These are phyloP conservation scores for Latrodectus hesperus DNA, from an alignment of 2,888 invertebrate genomes.

Conservation along the genomic window DNA sequence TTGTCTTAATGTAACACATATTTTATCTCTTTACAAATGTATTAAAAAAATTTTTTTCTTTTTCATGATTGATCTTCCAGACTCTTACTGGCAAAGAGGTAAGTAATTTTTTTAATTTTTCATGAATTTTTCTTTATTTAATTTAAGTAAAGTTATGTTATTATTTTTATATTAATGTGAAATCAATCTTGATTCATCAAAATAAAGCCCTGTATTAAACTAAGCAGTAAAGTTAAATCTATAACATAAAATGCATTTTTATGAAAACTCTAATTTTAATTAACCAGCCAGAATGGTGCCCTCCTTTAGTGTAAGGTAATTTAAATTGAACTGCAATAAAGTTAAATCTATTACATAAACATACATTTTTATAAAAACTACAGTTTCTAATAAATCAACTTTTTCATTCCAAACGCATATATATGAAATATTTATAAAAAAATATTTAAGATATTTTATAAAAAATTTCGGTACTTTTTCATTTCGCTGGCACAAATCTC, in stretches of 20 bases:
- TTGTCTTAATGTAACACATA: no score
- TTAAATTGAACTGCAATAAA: no score
- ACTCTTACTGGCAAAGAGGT: slow-evolving; percentile 49
- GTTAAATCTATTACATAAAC: no score
- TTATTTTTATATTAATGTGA: neutral
- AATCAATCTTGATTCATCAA: neutral
- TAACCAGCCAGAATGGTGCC: neutral
- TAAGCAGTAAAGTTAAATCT: neutral
- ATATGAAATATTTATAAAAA: no score
- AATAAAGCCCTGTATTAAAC: neutral
- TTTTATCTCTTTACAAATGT: neutral
- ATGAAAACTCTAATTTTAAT: neutral
- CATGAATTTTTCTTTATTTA: neutral
- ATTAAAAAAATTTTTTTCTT: slow-evolving; percentile 4
- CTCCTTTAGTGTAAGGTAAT: neutral
- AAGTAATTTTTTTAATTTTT: neutral
- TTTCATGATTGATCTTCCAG: neutral
- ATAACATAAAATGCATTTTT: neutral
- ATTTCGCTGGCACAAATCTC: no score
- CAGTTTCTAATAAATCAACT: no score
- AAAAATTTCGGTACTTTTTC: no score
- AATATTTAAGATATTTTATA: no score
- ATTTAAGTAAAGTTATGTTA: neutral
- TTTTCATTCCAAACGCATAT: no score
- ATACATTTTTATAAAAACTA: no score